Evolutionary conservation across 2,797 vertebrate species (phyloP), one percentile per base, ranked within the genome.

Genomic region (Chelonia mydas): DNA sequence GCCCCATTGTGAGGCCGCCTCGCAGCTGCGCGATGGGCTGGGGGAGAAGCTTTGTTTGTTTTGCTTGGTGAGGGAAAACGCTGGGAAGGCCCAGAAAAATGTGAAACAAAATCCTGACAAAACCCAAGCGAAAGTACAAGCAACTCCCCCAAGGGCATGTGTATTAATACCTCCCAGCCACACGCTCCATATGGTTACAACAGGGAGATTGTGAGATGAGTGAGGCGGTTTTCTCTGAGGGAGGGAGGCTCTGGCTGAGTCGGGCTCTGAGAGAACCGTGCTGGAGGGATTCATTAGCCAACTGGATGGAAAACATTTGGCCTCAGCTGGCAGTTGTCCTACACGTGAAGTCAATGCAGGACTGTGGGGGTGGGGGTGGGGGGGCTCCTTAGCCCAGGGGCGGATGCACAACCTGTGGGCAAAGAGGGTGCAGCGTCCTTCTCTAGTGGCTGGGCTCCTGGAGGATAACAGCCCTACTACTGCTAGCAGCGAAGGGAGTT

Each of bases 1-100:
- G 95, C 94, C 28, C 95, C 95, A 95, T 95, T 97, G 97, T 97
- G 96, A 90, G 1, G 21, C 49, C 37, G 84, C 53, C 74, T 47
- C 12, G 6, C 96, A 97, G 96, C 96, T 97, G 96, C 0, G 4
- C 19, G 31, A 86, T 54, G 61, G 0, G 6, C 27, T 2, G 68
- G 93, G 79, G 57, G 31, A 80, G 91, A 11, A 23, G 79, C n/a
- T 54, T 25, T 25, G 77, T 49, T 50, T 79, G 77, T 31, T 72
- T 72, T 72, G n/a, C n/a, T 72, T 72, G 49, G 16, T 33, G 28
- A 28, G 49, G 49, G 31, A 79, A 51, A 72, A n/a, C 5, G 28
- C 31, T 50, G 77, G 19, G 77, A 92, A 82, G 0, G 31, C 41
- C 51, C 0, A 81, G 45, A 49, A 84, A 94, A 92, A 95, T 93